These are phyloP conservation scores for Drosophila elegans DNA, from an alignment of 1,140 invertebrate species.

Conservation along the genomic window DNA sequence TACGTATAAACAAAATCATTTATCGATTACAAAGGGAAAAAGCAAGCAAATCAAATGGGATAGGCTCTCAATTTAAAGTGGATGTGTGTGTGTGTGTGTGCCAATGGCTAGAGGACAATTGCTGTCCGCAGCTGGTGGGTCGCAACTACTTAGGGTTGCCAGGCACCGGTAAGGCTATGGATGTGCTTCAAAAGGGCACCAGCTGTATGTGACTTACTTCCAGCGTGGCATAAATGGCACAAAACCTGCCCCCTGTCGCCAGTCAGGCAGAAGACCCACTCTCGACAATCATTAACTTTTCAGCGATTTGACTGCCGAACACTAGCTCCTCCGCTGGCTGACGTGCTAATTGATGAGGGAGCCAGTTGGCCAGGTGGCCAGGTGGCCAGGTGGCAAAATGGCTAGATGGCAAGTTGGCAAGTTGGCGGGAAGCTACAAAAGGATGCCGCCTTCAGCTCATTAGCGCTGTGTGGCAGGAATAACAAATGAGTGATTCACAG, in stretches of 20 bases:
- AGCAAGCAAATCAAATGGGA: conserved; percentile 56
- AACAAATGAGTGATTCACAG: conserved; percentile 45
- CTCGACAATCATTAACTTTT: conserved; percentile 21
- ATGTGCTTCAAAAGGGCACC: not conserved
- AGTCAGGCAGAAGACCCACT: not conserved
- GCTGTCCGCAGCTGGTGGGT: conserved; percentile 26
- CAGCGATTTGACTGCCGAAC: conserved; percentile 32
- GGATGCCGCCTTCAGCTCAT: conserved; percentile 36
- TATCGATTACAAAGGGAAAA: conserved; percentile 66
- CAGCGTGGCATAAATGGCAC: too few species aligned
- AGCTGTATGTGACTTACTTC: not conserved
- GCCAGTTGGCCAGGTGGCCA: conserved; percentile 1
- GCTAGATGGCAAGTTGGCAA: not conserved
- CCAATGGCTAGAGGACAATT: conserved; percentile 26
- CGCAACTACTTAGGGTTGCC: conserved; percentile 26
- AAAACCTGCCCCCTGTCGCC: not conserved
- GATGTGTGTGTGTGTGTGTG: conserved; percentile 7
- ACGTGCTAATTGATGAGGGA: conserved; percentile 37
- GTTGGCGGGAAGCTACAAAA: conserved; percentile 18
- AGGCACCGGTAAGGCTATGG: conserved; percentile 11
- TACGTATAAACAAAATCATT: conserved; percentile 78
- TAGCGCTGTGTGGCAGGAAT: conserved; percentile 48
- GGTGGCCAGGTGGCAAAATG: not conserved
- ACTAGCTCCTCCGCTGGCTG: conserved; percentile 14
- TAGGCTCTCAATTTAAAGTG: conserved; percentile 28